Evolutionary conservation across 2,888 invertebrate species (phyloP), one percentile per base, ranked within the genome.

Genomic region (Drosophila greeni): DNA sequence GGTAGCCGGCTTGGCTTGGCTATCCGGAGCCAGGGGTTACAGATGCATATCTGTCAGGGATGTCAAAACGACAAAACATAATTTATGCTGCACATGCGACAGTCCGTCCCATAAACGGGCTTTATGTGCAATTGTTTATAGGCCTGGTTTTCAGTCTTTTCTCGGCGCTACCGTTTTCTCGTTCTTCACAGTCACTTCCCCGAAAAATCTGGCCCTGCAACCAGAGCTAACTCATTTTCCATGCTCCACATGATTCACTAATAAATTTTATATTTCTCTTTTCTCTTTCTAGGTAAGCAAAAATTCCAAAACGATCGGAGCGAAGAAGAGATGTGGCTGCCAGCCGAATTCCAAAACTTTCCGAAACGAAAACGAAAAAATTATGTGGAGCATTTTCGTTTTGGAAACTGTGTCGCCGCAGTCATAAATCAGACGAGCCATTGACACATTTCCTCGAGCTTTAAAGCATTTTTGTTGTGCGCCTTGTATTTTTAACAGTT

Each of bases 21-120:
- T 14, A 40, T 37, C 20, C 54, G 48, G 39, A 53, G 43, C 64
- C 57, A 74, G 72, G 74, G 76, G 77, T 70, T 66, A 62, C 45
- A 54, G 37, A 82, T 82, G 82, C 78, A 84, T 82, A 82, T 82
- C 82, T 81, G 76, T 74, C 84, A 75, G 69, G 64, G 74, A 75
- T 80, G 84, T 84, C 85, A 82, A 82, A 82, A 77, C 70, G 75
- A 66, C 70, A 66, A 67, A 53, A 70, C 64, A 82, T 77, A 73
- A 82, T 75, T 82, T 82, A 78, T 82, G 74, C 73, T 72, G 79
- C 76, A 74, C 81, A 80, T 76, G 81, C 75, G 69, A 54, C 70
- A 73, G 74, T 74, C 61, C 61, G 61, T 62, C 61, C 61, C 61
- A 49, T 61, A 51, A 55, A 69, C 59, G 64, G 33, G 70, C 58